Percentiles rank a stretch among this genome's conserved stretches.
These are phyloP conservation scores for Physocephala rufipes DNA, from an alignment of 2,888 invertebrate genomes.

Conservation along the genomic window DNA sequence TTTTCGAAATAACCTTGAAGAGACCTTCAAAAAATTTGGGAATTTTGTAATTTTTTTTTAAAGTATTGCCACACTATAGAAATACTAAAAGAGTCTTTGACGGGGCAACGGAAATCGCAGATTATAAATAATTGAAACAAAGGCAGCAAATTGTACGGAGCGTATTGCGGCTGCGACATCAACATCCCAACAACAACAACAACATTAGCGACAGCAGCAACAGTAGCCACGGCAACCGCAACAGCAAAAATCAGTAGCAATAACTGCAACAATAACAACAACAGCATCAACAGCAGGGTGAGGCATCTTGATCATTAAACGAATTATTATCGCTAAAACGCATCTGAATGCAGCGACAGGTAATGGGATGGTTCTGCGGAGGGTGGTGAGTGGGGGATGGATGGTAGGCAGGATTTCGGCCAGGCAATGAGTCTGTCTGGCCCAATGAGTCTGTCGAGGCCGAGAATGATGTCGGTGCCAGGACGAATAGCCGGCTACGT, in stretches of 20 bases:
- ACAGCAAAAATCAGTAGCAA: slow-evolving; percentile 28
- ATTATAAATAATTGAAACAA: slow-evolving; percentile 31
- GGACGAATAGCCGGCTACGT: slow-evolving; percentile 8
- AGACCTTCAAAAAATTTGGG: no score
- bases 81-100: not conserved
- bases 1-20: no score
- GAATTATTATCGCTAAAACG: slow-evolving; percentile 38
- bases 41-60: no score
- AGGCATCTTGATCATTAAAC: slow-evolving; percentile 35
- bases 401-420: no score
- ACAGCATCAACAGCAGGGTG: slow-evolving; percentile 12
- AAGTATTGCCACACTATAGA: no score
- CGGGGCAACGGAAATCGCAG: slow-evolving; percentile 27
- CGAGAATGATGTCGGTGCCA: slow-evolving; percentile 17
- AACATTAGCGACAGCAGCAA: slow-evolving; percentile 4
- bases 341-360: slow-evolving; percentile 32
- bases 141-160: slow-evolving; percentile 29
- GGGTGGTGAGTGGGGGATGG: no score
- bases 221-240: slow-evolving; percentile 28
- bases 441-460: slow-evolving; percentile 8
- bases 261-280: slow-evolving; percentile 21
- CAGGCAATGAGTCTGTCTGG: not conserved
- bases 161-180: slow-evolving; percentile 6
- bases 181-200: slow-evolving; percentile 15
- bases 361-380: not conserved